Conservation (phyloP, 2,888 invertebrate species). For the Myopa tessellatipennis region DNA sequence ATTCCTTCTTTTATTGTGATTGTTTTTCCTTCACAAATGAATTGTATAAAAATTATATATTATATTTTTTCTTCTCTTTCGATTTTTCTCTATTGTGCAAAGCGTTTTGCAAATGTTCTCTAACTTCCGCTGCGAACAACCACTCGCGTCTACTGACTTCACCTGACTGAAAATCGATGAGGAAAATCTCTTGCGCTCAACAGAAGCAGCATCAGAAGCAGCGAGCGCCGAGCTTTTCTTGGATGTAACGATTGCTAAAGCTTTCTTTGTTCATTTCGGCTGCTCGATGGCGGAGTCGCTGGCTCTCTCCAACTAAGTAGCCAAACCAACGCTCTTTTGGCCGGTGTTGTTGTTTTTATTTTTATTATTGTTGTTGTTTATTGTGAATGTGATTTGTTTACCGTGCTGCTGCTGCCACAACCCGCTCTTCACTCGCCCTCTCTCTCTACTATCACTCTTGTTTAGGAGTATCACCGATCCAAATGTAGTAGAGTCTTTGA, state of each 20-base stretch:
- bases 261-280: background rate
- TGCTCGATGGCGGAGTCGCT: background rate
- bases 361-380: background rate
- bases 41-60: conserved; percentile 8
- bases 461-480: background rate
- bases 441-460: background rate
- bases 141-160: conserved; percentile 67
- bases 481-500: too few species aligned
- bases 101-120: conserved; percentile 22
- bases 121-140: conserved; percentile 57
- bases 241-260: conserved; percentile 34
- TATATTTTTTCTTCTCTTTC: conserved; percentile 42
- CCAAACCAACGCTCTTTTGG: too few species aligned
- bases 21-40: background rate
- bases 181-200: conserved; percentile 47
- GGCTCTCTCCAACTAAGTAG: background rate
- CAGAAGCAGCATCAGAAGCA: conserved; percentile 31
- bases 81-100: conserved; percentile 35
- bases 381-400: background rate
- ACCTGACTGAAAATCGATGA: conserved; percentile 61
- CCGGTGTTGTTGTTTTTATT: background rate
- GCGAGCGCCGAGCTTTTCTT: background rate
- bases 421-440: background rate
- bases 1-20: conserved; percentile 20
- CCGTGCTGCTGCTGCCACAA: background rate